Percentiles rank a stretch among this genome's conserved stretches.
Evolutionary conservation across 64 coral and sea anemone genomes (phyloP).

Genomic region (Montipora efflorescens): DNA sequence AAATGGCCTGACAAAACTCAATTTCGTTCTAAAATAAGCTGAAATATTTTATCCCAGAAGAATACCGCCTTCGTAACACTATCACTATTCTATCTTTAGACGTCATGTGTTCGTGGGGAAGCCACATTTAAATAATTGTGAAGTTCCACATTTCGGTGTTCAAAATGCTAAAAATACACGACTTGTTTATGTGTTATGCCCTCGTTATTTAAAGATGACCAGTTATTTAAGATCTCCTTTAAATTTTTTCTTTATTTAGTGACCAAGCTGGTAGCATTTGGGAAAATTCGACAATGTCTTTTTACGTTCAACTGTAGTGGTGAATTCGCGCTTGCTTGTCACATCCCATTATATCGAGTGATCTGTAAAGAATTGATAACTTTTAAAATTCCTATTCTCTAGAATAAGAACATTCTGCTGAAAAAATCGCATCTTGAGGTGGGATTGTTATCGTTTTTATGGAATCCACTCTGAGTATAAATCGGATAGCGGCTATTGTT

Average conservation of each 20-base stretch:
- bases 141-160: neutral
- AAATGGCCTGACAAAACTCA: neutral
- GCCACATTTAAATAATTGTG: constrained; percentile 2
- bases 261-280: neutral
- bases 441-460: constrained; percentile 1
- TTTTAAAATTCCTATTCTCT: neutral
- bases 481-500: constrained; percentile 9
- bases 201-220: neutral
- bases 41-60: neutral
- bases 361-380: neutral
- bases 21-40: neutral
- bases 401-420: neutral
- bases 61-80: neutral
- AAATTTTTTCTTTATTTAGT: neutral
- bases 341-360: constrained; percentile 28
- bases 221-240: neutral
- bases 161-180: neutral
- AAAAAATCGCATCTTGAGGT: neutral
- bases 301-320: neutral
- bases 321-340: neutral
- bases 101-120: neutral
- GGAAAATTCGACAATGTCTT: neutral
- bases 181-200: constrained; percentile 7
- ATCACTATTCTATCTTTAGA: neutral
- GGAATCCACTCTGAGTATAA: neutral